phyloP scores from a whole-genome alignment of 64 coral and sea anemone species.

The Dendrophyllia cribrosa region DNA sequence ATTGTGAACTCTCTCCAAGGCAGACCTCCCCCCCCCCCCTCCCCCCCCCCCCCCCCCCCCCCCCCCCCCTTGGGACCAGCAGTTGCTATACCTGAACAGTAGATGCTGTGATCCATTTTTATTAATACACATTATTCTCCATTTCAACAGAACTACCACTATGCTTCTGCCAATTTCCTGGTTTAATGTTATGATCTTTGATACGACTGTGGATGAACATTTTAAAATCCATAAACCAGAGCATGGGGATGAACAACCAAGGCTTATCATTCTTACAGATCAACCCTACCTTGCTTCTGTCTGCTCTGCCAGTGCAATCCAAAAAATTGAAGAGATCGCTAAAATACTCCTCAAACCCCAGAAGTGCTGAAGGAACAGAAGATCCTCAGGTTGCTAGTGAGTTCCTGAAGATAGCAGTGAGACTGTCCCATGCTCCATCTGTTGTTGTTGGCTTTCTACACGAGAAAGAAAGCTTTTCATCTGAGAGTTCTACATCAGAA shows the following conservation, averaged over 20 bases:
- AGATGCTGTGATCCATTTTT: no score
- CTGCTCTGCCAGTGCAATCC: slow-evolving; percentile 17
- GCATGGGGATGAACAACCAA: slow-evolving; percentile 61
- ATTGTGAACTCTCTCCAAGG: no score
- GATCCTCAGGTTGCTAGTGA: background rate
- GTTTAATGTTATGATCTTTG: slow-evolving; percentile 51
- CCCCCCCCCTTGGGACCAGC: no score
- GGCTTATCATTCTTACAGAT: slow-evolving; percentile 44
- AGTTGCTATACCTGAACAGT: no score
- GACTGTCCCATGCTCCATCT: slow-evolving; percentile 19
- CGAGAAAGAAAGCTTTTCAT: slow-evolving; percentile 1
- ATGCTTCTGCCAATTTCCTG: slow-evolving; percentile 53
- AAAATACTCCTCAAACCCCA: background rate
- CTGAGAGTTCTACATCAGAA: background rate
- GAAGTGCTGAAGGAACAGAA: background rate
- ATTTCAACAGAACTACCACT: slow-evolving; percentile 39
- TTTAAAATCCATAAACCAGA: slow-evolving; percentile 36
- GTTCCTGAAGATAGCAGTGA: slow-evolving; percentile 7
- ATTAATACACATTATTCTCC: no score
- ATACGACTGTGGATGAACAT: slow-evolving; percentile 32
- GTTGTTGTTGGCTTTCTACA: slow-evolving; percentile 27
- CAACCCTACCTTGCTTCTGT: slow-evolving; percentile 62
- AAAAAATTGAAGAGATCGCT: slow-evolving; percentile 13
- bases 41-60: no score
- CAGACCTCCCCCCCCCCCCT: no score